These are phyloP conservation scores for Mixornis gularis DNA, from an alignment of 2,113 vertebrate species.

Conservation along the genomic window DNA sequence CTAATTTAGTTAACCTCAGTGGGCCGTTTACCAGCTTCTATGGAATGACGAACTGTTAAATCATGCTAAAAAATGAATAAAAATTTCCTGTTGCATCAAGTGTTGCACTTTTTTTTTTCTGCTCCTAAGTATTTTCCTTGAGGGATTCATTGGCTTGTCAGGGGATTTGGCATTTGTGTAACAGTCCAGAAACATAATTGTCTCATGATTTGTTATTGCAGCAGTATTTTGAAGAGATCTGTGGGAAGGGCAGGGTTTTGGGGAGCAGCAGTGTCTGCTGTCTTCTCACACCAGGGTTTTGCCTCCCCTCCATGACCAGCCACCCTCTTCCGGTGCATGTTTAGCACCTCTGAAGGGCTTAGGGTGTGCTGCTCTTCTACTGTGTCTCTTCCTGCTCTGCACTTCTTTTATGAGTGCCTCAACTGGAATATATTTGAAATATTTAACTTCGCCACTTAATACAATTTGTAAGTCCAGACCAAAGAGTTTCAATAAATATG, in stretches of 20 bases:
- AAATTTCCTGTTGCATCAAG: not conserved
- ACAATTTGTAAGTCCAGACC: not conserved
- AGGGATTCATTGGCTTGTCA: not conserved
- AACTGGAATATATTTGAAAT: not conserved
- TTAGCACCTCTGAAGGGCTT: not conserved
- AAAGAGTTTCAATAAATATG: not conserved
- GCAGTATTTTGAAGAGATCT: not conserved
- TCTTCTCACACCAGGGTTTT: not conserved
- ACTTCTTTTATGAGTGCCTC: not conserved
- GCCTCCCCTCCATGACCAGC: not conserved
- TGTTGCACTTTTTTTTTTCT: not conserved
- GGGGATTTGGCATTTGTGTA: not conserved
- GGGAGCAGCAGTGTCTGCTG: not conserved
- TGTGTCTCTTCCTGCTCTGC: not conserved
- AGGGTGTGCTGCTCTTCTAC: not conserved
- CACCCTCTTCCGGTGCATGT: rapidly evolving
- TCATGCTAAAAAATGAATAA: not conserved
- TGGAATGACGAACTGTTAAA: not conserved
- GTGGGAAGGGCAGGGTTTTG: not conserved
- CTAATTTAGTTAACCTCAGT: not conserved
- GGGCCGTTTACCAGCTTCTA: not conserved
- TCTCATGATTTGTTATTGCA: not conserved
- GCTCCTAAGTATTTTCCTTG: not conserved
- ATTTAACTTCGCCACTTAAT: not conserved
- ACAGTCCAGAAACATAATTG: not conserved